phyloP scores from a whole-genome alignment of 2,113 vertebrate genomes.

The Indicator indicator region DNA sequence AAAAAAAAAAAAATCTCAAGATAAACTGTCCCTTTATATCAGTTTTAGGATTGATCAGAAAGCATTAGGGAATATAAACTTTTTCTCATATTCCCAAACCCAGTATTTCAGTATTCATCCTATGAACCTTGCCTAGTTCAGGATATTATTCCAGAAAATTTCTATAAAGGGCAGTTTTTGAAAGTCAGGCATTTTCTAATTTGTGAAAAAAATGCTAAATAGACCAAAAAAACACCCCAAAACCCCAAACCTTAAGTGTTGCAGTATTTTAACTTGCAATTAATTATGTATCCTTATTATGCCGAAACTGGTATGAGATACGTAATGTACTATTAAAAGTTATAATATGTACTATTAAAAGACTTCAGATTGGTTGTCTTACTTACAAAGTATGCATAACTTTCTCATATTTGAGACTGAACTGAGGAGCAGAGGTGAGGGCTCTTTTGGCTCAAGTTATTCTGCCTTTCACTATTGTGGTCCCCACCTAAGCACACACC shows the following conservation, averaged over 20 bases:
- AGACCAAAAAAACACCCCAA: background rate
- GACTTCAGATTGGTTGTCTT: background rate
- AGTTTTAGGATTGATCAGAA: background rate
- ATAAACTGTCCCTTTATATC: background rate
- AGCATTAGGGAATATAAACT: background rate
- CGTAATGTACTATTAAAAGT: background rate
- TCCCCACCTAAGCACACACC: background rate
- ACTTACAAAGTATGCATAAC: background rate
- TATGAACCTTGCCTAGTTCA: background rate
- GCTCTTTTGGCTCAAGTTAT: background rate
- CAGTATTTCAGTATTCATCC: background rate
- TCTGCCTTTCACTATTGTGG: background rate
- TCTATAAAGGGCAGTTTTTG: background rate
- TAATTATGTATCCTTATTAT: background rate
- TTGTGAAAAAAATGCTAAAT: background rate
- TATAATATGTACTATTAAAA: background rate
- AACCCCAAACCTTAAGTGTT: background rate
- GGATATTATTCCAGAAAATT: background rate
- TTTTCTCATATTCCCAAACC: background rate
- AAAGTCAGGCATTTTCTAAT: background rate
- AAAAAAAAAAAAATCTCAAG: background rate
- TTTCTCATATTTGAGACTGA: background rate
- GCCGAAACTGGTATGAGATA: background rate
- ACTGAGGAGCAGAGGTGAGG: background rate
- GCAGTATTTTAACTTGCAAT: background rate